Base-by-base conservation (phyloP, 2,888 invertebrate species). In the Cheilosia soror region DNA sequence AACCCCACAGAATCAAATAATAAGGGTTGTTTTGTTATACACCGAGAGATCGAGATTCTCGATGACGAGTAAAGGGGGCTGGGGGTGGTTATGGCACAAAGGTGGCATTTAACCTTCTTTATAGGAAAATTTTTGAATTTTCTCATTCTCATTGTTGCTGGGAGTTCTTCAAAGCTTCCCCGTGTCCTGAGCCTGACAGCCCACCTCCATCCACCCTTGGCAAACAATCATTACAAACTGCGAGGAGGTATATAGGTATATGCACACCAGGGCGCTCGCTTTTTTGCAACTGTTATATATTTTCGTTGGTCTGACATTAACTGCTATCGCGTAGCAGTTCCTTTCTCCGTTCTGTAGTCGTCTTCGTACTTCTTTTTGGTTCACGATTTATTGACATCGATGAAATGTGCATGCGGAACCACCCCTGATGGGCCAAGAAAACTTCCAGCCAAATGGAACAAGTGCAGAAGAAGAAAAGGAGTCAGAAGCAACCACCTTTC, bases 331-430 rank as follows among this genome's bases (percentile, higher is more conserved):
- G 85, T 72, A 85, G 72, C 76, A 85, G 81, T 81, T 85, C 72
- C 68, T 75, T 85, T 76, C 71, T 60, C 47, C 47, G 66, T 75
- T 75, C 47, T 40, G 57, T 25, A 33, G 40, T 65, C 57, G n/a
- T 40, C 11, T 42, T 58, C 31, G 33, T 53, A 42, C 20, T 11
- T 55, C 62, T 69, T 53, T 80, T 71, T 65, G 66, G 42, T 62
- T 27, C 49, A 81, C 76, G 85, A 85, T 85, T 85, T 85, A 85
- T 85, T 85, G 81, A 85, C 85, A 81, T 77, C 85, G 80, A 85
- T 85, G 85, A 85, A 85, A 85, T 85, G 85, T 85, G 85, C 85
- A 85, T 81, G 85, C 85, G 85, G 85, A 85, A 85, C 85, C 81
- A 81, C 72, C 29, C 40, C 57, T 27, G 25, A 29, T 4, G n/a